Evolutionary conservation across 2,113 vertebrate species (phyloP).

Genomic region (Lepus americanus): DNA sequence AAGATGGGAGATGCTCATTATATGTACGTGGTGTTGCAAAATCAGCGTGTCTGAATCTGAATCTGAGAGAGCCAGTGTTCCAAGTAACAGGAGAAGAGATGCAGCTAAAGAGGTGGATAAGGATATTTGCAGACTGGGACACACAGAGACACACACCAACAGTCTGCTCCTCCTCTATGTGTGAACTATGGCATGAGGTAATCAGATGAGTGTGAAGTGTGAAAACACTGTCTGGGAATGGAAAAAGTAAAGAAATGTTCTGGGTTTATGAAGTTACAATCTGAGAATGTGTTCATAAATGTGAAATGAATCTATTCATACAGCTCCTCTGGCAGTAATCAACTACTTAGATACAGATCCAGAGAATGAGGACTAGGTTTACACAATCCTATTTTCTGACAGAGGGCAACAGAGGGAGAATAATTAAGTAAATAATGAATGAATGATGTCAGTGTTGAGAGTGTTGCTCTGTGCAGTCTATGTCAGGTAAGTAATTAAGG

Average conservation of each 20-base stretch:
- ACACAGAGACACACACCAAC: neutral
- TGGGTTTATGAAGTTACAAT: neutral
- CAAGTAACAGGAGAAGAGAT: neutral
- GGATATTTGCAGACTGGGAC: rapidly evolving
- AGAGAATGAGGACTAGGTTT: neutral
- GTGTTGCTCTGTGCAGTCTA: neutral
- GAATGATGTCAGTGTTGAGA: neutral
- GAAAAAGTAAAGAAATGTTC: neutral
- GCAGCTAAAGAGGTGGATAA: rapidly evolving
- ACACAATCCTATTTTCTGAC: neutral
- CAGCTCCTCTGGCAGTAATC: neutral
- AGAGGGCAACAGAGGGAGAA: neutral
- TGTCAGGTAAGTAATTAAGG: neutral
- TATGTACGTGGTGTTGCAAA: neutral
- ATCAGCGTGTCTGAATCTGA: neutral
- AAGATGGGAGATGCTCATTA: neutral
- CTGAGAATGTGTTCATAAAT: neutral
- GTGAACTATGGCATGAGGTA: neutral
- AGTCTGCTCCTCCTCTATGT: neutral
- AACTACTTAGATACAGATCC: neutral
- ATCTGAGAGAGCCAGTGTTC: rapidly evolving
- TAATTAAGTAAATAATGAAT: neutral
- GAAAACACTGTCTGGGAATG: neutral
- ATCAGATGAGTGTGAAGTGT: neutral
- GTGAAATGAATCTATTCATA: neutral